A percentile compares a stretch with the other conserved stretches of the same genome.
Evolutionary conservation across 2,113 vertebrate genomes (phyloP).

Genomic region (Reinhardtius hippoglossoides): DNA sequence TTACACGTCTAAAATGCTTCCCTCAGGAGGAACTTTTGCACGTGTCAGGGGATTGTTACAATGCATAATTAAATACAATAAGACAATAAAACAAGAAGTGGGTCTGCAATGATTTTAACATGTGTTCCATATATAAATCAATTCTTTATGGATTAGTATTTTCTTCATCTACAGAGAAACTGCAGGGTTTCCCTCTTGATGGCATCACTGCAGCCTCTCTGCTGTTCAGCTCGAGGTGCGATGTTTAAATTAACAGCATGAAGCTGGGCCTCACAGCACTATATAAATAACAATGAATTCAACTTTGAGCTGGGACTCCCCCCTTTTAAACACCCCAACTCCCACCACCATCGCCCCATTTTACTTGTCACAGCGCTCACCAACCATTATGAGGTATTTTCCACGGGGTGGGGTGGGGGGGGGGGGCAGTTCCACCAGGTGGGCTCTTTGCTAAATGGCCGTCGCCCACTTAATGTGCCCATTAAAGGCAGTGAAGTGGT

Average conservation of each 20-base stretch:
- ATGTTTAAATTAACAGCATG: background rate
- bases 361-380: slow-evolving; percentile 50
- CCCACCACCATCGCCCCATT: slow-evolving; percentile 22
- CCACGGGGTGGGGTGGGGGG: slow-evolving; percentile 20
- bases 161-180: too few species aligned
- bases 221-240: background rate
- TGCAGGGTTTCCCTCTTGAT: too few species aligned
- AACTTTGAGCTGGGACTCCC: background rate
- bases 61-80: too few species aligned
- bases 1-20: background rate
- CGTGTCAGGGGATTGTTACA: background rate
- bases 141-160: too few species aligned
- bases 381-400: slow-evolving; percentile 39
- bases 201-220: background rate
- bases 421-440: slow-evolving; percentile 46
- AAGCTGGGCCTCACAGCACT: background rate
- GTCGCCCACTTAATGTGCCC: slow-evolving; percentile 46
- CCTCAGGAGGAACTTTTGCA: background rate
- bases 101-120: too few species aligned
- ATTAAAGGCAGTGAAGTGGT: slow-evolving; percentile 49
- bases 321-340: slow-evolving; percentile 37
- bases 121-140: too few species aligned
- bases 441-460: slow-evolving; percentile 60
- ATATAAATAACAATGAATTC: background rate
- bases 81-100: too few species aligned